Evolutionary conservation across 1,140 invertebrate genomes (phyloP).

Genomic region (Neelides sp.): DNA sequence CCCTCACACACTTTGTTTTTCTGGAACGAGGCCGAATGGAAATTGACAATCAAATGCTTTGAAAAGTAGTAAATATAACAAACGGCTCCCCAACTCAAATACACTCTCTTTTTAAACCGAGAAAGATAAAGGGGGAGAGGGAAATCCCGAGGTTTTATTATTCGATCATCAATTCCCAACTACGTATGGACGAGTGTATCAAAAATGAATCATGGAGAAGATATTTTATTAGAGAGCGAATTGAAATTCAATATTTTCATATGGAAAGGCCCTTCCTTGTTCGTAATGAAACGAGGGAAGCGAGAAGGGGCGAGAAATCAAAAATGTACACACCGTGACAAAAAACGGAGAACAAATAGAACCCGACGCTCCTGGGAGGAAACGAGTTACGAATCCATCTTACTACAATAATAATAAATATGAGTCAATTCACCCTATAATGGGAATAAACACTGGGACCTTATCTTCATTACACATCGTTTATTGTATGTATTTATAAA

Average conservation of each 20-base stretch:
- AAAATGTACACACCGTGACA: slow-evolving; percentile 22
- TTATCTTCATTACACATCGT: too few relatives aligned
- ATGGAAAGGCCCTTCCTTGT: slow-evolving; percentile 11
- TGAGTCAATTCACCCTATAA: too few relatives aligned
- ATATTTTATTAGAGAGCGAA: slow-evolving; percentile 27
- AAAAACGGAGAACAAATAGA: slow-evolving; percentile 10
- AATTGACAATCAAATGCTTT: not conserved
- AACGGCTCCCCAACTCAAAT: not conserved
- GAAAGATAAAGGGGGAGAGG: slow-evolving; percentile 1
- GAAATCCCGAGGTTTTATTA: slow-evolving; percentile 6
- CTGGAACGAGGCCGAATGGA: not conserved
- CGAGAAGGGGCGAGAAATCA: slow-evolving; percentile 26
- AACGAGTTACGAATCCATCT: too few relatives aligned
- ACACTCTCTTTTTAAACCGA: not conserved
- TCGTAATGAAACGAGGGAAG: slow-evolving; percentile 1
- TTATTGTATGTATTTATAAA: too few relatives aligned
- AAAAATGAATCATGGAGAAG: slow-evolving; percentile 29
- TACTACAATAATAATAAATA: too few relatives aligned
- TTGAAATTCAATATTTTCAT: slow-evolving; percentile 33
- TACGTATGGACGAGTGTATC: slow-evolving; percentile 23
- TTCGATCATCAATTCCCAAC: slow-evolving; percentile 26
- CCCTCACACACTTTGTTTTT: too few relatives aligned
- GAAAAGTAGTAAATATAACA: not conserved
- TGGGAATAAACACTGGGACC: too few relatives aligned
- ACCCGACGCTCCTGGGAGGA: too few relatives aligned